These are phyloP conservation scores for Drosophila sucinea DNA, from an alignment of 1,140 invertebrate genomes.

Conservation along the genomic window DNA sequence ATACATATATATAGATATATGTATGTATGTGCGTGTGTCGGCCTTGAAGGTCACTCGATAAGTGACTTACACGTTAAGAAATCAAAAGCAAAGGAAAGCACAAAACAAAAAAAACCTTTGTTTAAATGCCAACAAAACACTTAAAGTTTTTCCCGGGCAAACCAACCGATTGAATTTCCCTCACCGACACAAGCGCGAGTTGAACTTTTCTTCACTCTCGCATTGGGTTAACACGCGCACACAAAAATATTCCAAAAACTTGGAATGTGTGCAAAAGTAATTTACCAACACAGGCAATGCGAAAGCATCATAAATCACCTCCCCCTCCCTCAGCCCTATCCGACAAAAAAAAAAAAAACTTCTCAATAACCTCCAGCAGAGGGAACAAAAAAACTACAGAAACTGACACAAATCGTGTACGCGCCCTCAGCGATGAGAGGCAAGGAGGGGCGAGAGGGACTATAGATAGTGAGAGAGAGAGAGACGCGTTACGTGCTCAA, in stretches of 20 bases:
- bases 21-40: constrained; percentile 2
- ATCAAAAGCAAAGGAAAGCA: constrained; percentile 1
- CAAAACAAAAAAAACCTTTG: constrained; percentile 12
- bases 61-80: constrained; percentile 12
- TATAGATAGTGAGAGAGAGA: constrained; percentile 7
- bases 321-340: neutral
- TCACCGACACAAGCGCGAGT: neutral
- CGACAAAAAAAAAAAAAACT: neutral
- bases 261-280: constrained; percentile 63
- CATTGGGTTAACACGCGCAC: constrained; percentile 5
- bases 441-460: neutral
- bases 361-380: constrained; percentile 3
- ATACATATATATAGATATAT: constrained; percentile 17
- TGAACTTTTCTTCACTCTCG: constrained; percentile 1
- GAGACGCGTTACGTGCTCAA: constrained; percentile 66
- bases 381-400: constrained; percentile 57
- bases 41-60: constrained; percentile 26
- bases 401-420: constrained; percentile 42
- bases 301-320: constrained; percentile 69
- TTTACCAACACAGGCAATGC: constrained; percentile 61
- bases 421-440: neutral
- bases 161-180: constrained; percentile 46
- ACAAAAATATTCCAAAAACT: constrained; percentile 18
- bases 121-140: constrained; percentile 46
- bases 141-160: constrained; percentile 50